Evolutionary conservation across 35 echinoderm and acorn worm species (phyloP), one percentile per base, ranked within the genome.

Genomic region (Lytechinus variegatus): DNA sequence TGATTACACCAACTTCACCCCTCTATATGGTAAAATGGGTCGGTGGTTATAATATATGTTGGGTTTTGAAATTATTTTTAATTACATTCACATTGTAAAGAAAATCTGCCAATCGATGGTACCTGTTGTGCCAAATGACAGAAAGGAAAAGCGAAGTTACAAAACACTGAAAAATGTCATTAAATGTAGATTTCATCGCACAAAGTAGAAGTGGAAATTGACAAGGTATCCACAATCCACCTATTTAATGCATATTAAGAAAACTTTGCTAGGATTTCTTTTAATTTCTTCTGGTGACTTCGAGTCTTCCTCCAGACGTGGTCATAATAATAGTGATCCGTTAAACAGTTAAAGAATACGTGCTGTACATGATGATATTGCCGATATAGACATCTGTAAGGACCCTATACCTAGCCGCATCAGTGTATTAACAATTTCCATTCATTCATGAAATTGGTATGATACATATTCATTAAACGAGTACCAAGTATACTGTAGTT

Each of bases 341-440:
- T 79, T 24, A 79, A 79, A 19, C n/a, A 24, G 19, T 79, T 24
- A 79, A 79, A 19, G 14, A 58, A 79, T 4, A 21, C 16, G 66
- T 79, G 66, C 19, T 79, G 66, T 24, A 24, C 66, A 79, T 79
- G 66, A 79, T 79, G 19, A 79, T 79, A 24, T 79, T n/a, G 21
- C 66, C 19, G n/a, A n/a, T 79, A 79, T 24, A 79, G 19, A 79
- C 66, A n/a, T 24, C 16, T 24, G 66, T 79, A 24, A 24, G n/a
- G 66, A 79, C 16, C 16, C 33, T 44, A 19, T 79, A 79, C 14
- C 16, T 16, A 79, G n/a, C 66, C 19, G 66, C 66, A 79, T 79
- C 66, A 79, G 66, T 24, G 66, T 79, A 79, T 79, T 79, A 79
- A 79, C 66, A 79, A 79, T 79, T 79, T 79, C 24, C 66, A 79